Evolutionary conservation across 2,888 invertebrate species (phyloP).

Genomic region (Nyleta sp.): DNA sequence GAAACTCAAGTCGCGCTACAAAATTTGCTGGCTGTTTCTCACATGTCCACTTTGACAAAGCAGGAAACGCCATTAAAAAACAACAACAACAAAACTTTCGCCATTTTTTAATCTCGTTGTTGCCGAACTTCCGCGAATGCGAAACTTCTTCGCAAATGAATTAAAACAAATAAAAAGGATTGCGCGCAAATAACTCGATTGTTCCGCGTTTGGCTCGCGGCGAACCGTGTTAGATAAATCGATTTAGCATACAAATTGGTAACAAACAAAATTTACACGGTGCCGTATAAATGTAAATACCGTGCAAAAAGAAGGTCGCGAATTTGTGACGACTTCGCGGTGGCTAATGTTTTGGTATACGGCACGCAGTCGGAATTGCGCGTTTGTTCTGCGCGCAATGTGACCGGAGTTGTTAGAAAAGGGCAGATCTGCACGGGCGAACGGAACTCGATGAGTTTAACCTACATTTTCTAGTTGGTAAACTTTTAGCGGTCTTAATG

Average conservation of each 20-base stretch:
- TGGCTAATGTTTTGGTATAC: slow-evolving; percentile 11
- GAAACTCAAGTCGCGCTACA: slow-evolving; percentile 2
- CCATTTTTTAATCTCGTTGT: slow-evolving; percentile 16
- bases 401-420: slow-evolving; percentile 12
- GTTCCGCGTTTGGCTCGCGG: slow-evolving; percentile 16
- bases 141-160: slow-evolving; percentile 25
- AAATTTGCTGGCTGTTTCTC: too few species aligned
- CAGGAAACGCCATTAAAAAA: not conserved
- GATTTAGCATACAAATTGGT: slow-evolving; percentile 53
- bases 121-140: slow-evolving; percentile 1
- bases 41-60: not conserved
- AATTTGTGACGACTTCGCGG: too few species aligned
- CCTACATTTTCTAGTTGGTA: slow-evolving; percentile 65
- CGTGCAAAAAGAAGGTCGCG: slow-evolving; percentile 14
- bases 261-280: slow-evolving; percentile 38
- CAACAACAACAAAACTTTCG: slow-evolving; percentile 4
- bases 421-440: slow-evolving; percentile 14
- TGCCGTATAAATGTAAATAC: slow-evolving; percentile 49
- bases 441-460: slow-evolving; percentile 58
- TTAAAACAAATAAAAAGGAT: slow-evolving; percentile 36
- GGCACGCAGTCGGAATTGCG: not conserved
- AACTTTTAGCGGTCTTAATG: slow-evolving; percentile 65
- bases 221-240: slow-evolving; percentile 26
- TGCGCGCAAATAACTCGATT: slow-evolving; percentile 33
- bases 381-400: not conserved